Evolutionary conservation across 2,113 vertebrate genomes (phyloP).

Genomic region (Spea bombifrons): DNA sequence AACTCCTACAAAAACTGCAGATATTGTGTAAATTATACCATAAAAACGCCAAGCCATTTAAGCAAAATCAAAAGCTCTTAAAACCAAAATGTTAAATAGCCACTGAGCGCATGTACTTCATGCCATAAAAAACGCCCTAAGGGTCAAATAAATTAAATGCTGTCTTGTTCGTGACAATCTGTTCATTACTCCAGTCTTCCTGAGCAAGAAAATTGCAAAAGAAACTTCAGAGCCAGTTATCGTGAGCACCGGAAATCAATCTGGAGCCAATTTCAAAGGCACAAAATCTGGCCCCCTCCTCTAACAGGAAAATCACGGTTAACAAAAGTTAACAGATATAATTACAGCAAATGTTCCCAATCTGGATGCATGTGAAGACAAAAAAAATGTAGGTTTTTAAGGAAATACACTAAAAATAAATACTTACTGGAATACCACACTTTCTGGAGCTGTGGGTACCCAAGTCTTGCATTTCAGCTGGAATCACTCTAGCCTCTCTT

Average conservation of each 20-base stretch:
- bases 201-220: constrained; percentile 9
- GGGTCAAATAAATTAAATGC: constrained; percentile 19
- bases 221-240: constrained; percentile 5
- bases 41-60: constrained; percentile 32
- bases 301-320: constrained; percentile 13
- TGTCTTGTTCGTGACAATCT: constrained; percentile 20
- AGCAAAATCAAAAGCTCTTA: constrained; percentile 35
- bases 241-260: neutral
- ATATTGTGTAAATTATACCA: constrained; percentile 21
- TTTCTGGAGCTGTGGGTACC: too few relatives aligned
- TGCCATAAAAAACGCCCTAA: constrained; percentile 21
- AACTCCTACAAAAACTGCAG: too few relatives aligned
- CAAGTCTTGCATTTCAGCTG: too few relatives aligned
- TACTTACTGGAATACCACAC: too few relatives aligned
- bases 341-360: constrained; percentile 1
- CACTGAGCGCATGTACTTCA: constrained; percentile 27
- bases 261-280: constrained; percentile 6
- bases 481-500: too few relatives aligned
- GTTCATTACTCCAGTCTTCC: constrained; percentile 12
- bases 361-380: neutral
- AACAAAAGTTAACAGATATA: constrained; percentile 4
- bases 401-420: neutral
- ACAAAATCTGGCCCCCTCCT: neutral
- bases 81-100: constrained; percentile 24
- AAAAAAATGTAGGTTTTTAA: neutral